Evolutionary conservation across 1,140 invertebrate genomes (phyloP), one percentile per base, ranked within the genome.

Genomic region (Heliothis subflexa): DNA sequence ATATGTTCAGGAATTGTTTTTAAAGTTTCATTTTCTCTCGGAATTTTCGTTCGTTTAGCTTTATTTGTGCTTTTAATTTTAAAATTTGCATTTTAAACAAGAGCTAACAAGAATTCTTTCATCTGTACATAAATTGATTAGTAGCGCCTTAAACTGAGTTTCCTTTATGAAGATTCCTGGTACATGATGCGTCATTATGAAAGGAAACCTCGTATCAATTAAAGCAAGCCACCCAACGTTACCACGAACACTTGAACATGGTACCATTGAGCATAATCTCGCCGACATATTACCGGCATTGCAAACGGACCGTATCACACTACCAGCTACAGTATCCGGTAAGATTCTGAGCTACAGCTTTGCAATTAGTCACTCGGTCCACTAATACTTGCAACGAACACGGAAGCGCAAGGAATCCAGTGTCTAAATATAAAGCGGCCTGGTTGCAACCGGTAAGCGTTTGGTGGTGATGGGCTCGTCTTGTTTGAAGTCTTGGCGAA

Each of bases 381-480:
- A 52, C 55, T 73, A 73, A 73, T 76, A 61, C 73, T 62, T 47
- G 59, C 25, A n/a, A 52, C 33, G 49, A 47, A 76, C 59, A 54
- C 73, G 73, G 73, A 76, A 76, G 57, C 59, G 47, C 45, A 50
- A 40, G 73, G 55, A 76, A 47, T 76, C 59, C 73, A 76, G 18
- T 14, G 59, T 62, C 73, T 76, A 76, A 76, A 76, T 76, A 76
- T 76, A 76, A 76, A 74, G 49, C 55, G 40, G 59, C 55, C 73
- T 64, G 73, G 14, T 64, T 64, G 61, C 59, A 76, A n/a, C 9
- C 50, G 3, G 57, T 52, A 76, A 52, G 54, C 10, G 18, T 64
- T 61, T 74, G 54, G 11, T 40, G 71, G 54, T 25, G 61, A 74
- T 74, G 71, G 66, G 33, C 55, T 61, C 49, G 71, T 74, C 70